Evolutionary conservation across 2,797 vertebrate genomes (phyloP).

Genomic region (Crocodylus rhombifer): DNA sequence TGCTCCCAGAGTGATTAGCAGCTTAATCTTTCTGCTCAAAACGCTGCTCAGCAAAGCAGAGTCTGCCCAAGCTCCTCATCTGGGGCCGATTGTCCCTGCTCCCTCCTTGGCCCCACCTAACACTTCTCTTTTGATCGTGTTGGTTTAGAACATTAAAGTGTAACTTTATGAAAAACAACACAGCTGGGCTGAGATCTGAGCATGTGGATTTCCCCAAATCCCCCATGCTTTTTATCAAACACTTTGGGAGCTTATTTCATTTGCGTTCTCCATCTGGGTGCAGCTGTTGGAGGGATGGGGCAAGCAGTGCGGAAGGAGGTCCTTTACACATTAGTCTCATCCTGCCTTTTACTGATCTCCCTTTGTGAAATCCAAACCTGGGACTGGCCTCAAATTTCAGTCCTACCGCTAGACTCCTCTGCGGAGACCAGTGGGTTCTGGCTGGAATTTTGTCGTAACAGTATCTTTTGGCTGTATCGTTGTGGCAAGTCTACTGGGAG

Average conservation of each 20-base stretch:
- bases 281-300: conserved; percentile 56
- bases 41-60: neutral
- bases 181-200: conserved; percentile 54
- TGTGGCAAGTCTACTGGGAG: conserved; percentile 2
- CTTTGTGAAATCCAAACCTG: conserved; percentile 62
- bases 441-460: conserved; percentile 29
- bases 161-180: conserved; percentile 47
- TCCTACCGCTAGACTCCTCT: conserved; percentile 2
- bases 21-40: neutral
- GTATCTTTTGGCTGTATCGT: conserved; percentile 10
- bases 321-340: conserved; percentile 39
- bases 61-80: neutral
- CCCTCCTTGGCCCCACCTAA: conserved; percentile 18
- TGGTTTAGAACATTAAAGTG: conserved; percentile 56
- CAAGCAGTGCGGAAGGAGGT: conserved; percentile 19
- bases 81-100: neutral
- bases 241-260: conserved; percentile 53
- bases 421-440: neutral
- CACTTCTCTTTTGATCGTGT: conserved; percentile 42
- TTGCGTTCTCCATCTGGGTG: conserved; percentile 31
- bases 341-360: conserved; percentile 25
- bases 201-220: conserved; percentile 49
- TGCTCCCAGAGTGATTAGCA: neutral
- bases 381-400: conserved; percentile 41
- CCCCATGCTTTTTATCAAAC: conserved; percentile 53